phyloP scores from a whole-genome alignment of 2,888 invertebrate species.

The Phortica okadai region DNA sequence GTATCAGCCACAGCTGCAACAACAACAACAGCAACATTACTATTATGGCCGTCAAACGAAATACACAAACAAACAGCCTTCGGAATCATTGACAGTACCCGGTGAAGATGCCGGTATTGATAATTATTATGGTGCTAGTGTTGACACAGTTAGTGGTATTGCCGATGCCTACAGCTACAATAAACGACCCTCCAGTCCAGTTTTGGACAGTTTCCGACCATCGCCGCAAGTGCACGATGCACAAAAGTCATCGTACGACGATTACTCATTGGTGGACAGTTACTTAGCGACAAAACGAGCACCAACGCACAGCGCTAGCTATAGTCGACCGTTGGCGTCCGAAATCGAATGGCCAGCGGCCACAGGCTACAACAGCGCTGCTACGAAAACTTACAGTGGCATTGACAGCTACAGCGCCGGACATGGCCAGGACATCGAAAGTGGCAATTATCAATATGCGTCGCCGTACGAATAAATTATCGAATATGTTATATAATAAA shows the following conservation, averaged over 20 bases:
- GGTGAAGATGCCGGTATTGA: not conserved
- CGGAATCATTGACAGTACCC: not conserved
- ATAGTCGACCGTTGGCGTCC: slow-evolving; percentile 44
- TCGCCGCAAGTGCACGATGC: slow-evolving; percentile 50
- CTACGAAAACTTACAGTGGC: slow-evolving; percentile 63
- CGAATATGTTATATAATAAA: not conserved
- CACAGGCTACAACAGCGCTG: slow-evolving; percentile 37
- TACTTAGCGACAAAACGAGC: not conserved
- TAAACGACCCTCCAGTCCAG: slow-evolving; percentile 15
- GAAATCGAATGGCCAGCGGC: slow-evolving; percentile 44
- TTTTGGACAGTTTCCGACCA: slow-evolving; percentile 50
- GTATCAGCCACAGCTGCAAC: slow-evolving; percentile 24
- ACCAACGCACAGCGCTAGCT: not conserved
- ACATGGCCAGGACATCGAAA: slow-evolving; percentile 65
- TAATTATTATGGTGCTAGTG: not conserved
- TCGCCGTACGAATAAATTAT: slow-evolving; percentile 50
- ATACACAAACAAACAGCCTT: not conserved
- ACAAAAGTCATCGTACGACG: not conserved
- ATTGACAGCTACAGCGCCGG: slow-evolving; percentile 70
- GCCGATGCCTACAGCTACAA: slow-evolving; percentile 26
- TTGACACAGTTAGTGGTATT: slow-evolving; percentile 5
- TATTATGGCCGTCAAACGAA: not conserved
- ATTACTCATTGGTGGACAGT: not conserved
- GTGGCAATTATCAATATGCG: slow-evolving; percentile 62
- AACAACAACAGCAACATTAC: not conserved